Evolutionary conservation across 2,888 invertebrate genomes (phyloP), one percentile per base, ranked within the genome.

Genomic region (Mellilla xanthometata): DNA sequence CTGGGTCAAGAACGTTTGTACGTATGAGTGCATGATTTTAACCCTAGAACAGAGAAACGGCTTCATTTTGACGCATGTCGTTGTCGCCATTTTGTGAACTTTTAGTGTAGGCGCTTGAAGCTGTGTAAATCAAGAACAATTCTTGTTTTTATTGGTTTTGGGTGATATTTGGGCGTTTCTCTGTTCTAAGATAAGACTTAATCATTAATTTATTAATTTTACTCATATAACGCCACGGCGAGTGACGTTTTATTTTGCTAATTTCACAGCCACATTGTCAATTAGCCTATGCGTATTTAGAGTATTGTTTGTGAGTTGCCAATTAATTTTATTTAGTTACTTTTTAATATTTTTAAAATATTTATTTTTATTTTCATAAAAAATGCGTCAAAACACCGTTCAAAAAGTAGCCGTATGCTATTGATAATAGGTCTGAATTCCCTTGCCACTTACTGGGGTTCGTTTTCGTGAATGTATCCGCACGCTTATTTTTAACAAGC

Each of bases 181-280:
- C 69, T 79, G 78, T 71, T 71, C 77, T 72, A 72, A 70, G 76
- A 72, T 69, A 63, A 63, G 66, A 70, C 80, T 80, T 78, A 81
- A 48, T 54, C 67, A 69, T 75, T 71, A 68, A 66, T 61, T 76
- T 72, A 76, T 73, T 74, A 72, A 76, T 77, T 75, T 78, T 76
- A 79, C 80, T 82, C 82, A 73, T 81, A 48, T 78, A 83, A 79
- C 82, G 72, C 77, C 79, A 73, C 53, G 31, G 67, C 56, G 67
- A 66, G 67, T 60, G 61, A 67, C 62, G 61, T 76, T 77, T 77
- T 80, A 78, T 76, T 88, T 88, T 86, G 90, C 90, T 90, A 90
- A 88, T 86, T 90, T 90, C 90, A 90, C 90, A 90, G 90, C 90
- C 90, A 81, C 85, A 82, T 81, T 84, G 82, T 86, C 78, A 86